Conservation (phyloP, 2,797 vertebrate genomes). For the Acanthurus lineatus region DNA sequence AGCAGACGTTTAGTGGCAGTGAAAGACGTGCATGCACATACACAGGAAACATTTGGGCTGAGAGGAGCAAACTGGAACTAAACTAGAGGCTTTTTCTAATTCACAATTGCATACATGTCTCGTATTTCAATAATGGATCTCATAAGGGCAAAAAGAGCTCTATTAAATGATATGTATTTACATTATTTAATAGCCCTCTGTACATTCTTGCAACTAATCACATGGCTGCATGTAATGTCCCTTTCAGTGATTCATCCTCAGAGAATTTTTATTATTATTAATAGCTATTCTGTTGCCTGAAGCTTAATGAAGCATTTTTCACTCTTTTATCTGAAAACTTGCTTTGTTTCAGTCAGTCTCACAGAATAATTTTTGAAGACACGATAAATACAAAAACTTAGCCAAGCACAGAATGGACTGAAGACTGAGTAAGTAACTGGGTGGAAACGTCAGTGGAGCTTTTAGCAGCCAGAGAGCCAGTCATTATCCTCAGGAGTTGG, state of each 20-base stretch:
- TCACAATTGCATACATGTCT: constrained; percentile 11
- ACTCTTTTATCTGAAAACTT: background rate
- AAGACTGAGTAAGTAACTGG: background rate
- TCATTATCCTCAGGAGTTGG: background rate
- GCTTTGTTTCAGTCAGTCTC: background rate
- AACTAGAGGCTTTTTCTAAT: background rate
- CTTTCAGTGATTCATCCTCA: background rate
- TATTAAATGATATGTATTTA: background rate
- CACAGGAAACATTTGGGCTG: constrained; percentile 12
- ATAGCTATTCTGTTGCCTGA: background rate
- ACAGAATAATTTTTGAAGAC: background rate
- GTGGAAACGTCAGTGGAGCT: background rate
- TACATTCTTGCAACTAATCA: background rate
- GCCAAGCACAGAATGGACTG: background rate
- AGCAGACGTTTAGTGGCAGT: constrained; percentile 53
- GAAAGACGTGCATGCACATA: constrained; percentile 33
- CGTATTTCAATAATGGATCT: background rate
- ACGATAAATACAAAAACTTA: background rate
- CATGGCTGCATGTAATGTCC: background rate
- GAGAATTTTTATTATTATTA: constrained; percentile 14
- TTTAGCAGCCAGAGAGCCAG: background rate
- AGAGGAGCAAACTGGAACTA: constrained; percentile 19
- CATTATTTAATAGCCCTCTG: constrained; percentile 9
- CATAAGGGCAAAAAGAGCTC: background rate
- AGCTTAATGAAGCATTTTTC: background rate